Conservation (phyloP, 2,113 vertebrate genomes). For the Xiphias gladius region DNA sequence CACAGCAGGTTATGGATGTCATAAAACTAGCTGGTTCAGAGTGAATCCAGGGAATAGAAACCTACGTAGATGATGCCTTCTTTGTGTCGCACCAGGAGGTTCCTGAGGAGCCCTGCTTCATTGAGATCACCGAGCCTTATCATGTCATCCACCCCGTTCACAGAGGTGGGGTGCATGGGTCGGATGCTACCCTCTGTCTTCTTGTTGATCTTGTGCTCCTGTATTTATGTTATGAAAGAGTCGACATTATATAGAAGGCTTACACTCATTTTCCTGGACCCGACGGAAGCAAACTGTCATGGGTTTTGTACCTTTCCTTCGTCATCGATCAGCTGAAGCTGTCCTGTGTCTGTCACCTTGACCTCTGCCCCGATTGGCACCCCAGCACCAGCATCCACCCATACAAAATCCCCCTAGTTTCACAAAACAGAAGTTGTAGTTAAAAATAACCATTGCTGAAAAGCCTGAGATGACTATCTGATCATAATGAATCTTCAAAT, state of each 20-base stretch:
- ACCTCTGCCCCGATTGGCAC: conserved; percentile 92
- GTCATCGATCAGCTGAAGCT: conserved; percentile 91
- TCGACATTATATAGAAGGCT: background rate
- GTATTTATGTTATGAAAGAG: conserved; percentile 30
- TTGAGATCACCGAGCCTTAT: conserved; percentile 93
- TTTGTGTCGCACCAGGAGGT: conserved; percentile 94
- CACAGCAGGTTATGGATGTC: conserved; percentile 51
- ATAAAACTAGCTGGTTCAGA: conserved; percentile 65
- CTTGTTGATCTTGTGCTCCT: conserved; percentile 91
- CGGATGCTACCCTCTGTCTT: conserved; percentile 81
- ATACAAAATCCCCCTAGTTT: conserved; percentile 93
- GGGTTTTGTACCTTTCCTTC: conserved; percentile 92
- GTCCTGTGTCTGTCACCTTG: conserved; percentile 86
- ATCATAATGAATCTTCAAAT: background rate
- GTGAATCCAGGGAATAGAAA: conserved; percentile 8
- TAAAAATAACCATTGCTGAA: background rate
- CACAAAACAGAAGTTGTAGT: background rate
- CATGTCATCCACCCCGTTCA: conserved; percentile 95
- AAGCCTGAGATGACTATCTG: background rate
- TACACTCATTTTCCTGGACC: background rate
- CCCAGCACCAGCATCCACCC: conserved; percentile 85
- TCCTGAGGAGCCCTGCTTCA: conserved; percentile 94
- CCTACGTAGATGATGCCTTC: conserved; percentile 95
- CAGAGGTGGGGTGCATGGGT: conserved; percentile 93
- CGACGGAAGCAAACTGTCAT: background rate